Evolutionary conservation across 2,797 vertebrate genomes (phyloP).

Genomic region (Amphiprion clarkii): DNA sequence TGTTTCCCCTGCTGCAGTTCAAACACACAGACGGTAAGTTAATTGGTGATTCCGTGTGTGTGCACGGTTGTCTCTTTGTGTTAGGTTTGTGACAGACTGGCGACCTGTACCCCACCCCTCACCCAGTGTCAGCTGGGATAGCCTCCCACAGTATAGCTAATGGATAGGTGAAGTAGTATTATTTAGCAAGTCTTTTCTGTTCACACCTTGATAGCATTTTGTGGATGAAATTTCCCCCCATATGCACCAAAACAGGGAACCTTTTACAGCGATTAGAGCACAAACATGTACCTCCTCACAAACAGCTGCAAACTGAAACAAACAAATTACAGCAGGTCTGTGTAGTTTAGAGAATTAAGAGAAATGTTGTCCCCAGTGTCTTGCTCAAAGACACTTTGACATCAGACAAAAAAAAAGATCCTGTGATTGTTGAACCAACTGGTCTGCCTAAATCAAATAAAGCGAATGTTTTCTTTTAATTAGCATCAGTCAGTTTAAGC

Average conservation of each 20-base stretch:
- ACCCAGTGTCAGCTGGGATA: too few species aligned
- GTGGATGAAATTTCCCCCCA: background rate
- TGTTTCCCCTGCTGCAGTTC: too few species aligned
- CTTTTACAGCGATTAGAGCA: background rate
- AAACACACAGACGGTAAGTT: too few species aligned
- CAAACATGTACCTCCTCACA: background rate
- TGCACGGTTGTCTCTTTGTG: too few species aligned
- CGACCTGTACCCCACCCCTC: too few species aligned
- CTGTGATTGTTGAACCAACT: background rate
- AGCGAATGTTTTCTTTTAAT: background rate
- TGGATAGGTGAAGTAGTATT: too few species aligned
- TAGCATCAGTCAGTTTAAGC: background rate
- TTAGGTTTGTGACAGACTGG: too few species aligned
- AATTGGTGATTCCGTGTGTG: too few species aligned
- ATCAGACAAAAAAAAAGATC: background rate
- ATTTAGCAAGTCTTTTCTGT: background rate
- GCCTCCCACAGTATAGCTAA: too few species aligned
- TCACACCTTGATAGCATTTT: background rate
- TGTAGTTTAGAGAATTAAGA: background rate
- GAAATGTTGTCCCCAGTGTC: background rate
- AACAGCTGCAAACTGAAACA: background rate
- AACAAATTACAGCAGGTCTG: background rate
- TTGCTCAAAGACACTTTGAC: background rate
- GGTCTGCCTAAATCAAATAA: background rate
- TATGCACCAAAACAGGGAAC: background rate